Evolutionary conservation across 2,888 invertebrate species (phyloP).

Genomic region (Oscheius sp.): DNA sequence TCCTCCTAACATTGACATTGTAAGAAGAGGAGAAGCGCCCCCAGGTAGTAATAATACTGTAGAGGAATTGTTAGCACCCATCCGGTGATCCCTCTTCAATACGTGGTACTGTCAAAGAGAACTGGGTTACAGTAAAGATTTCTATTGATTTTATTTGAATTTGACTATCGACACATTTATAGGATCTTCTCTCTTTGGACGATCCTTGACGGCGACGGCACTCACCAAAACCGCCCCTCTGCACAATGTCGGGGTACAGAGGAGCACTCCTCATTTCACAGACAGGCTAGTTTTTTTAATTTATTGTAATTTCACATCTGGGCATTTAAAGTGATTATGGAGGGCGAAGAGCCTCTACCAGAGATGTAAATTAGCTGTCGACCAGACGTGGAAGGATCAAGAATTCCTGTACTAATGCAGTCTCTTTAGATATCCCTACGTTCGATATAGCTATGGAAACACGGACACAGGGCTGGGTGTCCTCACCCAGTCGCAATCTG

Average conservation of each 20-base stretch:
- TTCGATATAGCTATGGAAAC: conserved; percentile 61
- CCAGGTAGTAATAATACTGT: neutral
- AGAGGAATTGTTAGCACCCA: conserved; percentile 7
- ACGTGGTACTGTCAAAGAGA: conserved; percentile 17
- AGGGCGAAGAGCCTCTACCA: no score
- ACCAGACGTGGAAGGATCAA: no score
- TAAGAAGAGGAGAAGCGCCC: neutral
- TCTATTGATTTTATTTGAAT: conserved; percentile 24
- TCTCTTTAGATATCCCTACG: conserved; percentile 66
- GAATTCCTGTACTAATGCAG: no score
- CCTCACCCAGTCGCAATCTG: conserved; percentile 67
- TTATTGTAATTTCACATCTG: neutral
- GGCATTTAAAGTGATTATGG: neutral
- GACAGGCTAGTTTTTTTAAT: conserved; percentile 53
- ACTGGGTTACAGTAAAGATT: conserved; percentile 30
- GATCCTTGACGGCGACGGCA: conserved; percentile 64
- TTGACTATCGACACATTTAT: no score
- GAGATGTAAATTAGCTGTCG: no score
- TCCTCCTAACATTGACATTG: conserved; percentile 6
- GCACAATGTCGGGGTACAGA: conserved; percentile 71
- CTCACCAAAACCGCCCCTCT: conserved; percentile 69
- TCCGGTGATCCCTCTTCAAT: conserved; percentile 6
- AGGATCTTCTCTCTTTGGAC: conserved; percentile 70
- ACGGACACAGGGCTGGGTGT: conserved; percentile 66
- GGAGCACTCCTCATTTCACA: conserved; percentile 68